Evolutionary conservation across 2,888 invertebrate genomes (phyloP).

Genomic region (Drosophila engyochracea): DNA sequence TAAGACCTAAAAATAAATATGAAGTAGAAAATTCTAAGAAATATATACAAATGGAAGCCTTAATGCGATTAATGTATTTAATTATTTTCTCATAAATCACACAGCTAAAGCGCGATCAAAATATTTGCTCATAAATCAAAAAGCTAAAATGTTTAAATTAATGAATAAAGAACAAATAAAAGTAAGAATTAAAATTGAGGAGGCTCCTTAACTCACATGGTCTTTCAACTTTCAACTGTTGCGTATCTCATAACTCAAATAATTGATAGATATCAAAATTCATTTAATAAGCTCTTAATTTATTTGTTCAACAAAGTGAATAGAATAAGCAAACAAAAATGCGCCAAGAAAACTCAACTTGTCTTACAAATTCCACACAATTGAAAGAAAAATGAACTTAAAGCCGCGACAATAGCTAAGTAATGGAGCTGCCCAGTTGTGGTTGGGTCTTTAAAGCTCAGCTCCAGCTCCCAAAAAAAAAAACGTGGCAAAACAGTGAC

Average conservation of each 20-base stretch:
- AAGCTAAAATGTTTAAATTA: not conserved
- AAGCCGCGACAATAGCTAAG: slow-evolving; percentile 43
- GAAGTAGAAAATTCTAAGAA: not conserved
- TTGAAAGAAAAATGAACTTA: slow-evolving; percentile 37
- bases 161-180: not conserved
- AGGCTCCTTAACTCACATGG: not conserved
- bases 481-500: slow-evolving; percentile 71
- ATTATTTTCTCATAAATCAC: not conserved
- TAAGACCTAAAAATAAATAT: not conserved
- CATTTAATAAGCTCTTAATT: not conserved
- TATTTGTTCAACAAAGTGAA: not conserved
- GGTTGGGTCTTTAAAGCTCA: slow-evolving; percentile 31
- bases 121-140: not conserved
- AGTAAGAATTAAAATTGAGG: not conserved
- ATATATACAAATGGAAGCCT: not conserved
- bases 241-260: not conserved
- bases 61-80: not conserved
- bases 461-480: slow-evolving; percentile 1
- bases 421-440: slow-evolving; percentile 16
- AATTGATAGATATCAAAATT: not conserved
- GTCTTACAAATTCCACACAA: slow-evolving; percentile 23
- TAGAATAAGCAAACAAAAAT: not conserved
- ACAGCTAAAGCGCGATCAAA: not conserved
- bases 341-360: not conserved
- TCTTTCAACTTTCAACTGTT: not conserved